Conservation (phyloP, 92 coral and sea anemone genomes). For the Muricea muricata region DNA sequence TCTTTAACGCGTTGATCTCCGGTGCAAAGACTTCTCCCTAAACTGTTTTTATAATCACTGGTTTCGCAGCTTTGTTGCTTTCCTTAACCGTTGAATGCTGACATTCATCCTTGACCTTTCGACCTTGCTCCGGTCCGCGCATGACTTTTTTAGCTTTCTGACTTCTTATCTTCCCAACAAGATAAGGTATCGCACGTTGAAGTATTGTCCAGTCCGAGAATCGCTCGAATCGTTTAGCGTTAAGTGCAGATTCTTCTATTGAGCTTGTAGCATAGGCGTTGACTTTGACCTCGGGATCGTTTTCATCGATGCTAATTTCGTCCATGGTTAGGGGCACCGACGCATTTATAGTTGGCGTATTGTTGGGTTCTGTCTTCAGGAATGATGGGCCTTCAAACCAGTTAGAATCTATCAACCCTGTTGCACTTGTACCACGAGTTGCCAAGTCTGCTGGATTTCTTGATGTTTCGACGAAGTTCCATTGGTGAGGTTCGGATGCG, state of each 20-base stretch:
- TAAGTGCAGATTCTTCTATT: no score
- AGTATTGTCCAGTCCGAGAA: slow-evolving; percentile 30
- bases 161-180: not conserved
- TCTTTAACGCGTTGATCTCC: not conserved
- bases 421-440: slow-evolving; percentile 21
- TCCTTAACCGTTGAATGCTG: not conserved
- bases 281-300: slow-evolving; percentile 59
- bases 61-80: not conserved
- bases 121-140: not conserved
- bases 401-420: not conserved
- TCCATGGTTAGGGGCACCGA: not conserved
- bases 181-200: slow-evolving; percentile 5
- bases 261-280: not conserved
- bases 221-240: slow-evolving; percentile 37
- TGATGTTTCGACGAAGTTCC: slow-evolving; percentile 37
- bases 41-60: not conserved
- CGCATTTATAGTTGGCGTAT: not conserved
- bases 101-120: not conserved
- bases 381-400: slow-evolving; percentile 28
- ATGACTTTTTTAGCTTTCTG: not conserved
- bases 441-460: slow-evolving; percentile 56
- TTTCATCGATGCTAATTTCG: not conserved
- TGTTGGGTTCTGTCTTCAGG: not conserved
- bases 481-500: slow-evolving; percentile 26
- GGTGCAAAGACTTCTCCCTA: not conserved